Conservation (phyloP, 1,140 invertebrate genomes). For the Trialeurodes vaporariorum region DNA sequence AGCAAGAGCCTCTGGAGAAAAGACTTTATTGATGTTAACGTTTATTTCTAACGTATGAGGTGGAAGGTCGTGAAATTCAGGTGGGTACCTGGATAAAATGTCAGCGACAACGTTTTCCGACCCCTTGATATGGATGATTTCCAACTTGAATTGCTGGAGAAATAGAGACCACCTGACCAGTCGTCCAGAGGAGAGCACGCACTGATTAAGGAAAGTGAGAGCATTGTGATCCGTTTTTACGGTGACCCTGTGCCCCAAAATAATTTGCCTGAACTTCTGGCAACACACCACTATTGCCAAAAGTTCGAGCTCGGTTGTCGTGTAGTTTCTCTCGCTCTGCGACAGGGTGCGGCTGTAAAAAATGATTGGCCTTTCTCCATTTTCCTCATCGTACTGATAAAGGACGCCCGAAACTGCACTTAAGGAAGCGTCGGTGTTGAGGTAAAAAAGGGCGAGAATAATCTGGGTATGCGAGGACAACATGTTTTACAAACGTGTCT, state of each 20-base stretch:
- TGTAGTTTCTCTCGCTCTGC: not conserved
- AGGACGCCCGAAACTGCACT: constrained; percentile 65
- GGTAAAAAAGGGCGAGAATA: not conserved
- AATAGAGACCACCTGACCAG: not conserved
- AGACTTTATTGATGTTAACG: not conserved
- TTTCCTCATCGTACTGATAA: constrained; percentile 38
- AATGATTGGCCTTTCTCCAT: not conserved
- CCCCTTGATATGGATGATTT: not conserved
- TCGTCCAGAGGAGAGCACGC: not conserved
- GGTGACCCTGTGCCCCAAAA: not conserved
- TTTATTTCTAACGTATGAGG: not conserved
- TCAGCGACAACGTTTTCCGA: not conserved
- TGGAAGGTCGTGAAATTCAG: not conserved
- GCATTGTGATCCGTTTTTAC: constrained; percentile 8
- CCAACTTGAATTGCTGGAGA: constrained; percentile 5
- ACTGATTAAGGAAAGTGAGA: constrained; percentile 2
- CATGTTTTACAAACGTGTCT: not conserved
- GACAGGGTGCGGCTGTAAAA: not conserved
- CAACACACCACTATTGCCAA: not conserved
- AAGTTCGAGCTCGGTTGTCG: constrained; percentile 4
- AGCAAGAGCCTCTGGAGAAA: not conserved
- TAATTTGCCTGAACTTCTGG: not conserved
- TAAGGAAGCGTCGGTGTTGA: constrained; percentile 57
- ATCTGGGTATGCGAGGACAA: not conserved
- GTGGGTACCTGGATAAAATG: not conserved